A percentile compares a stretch with the other conserved stretches of the same genome.
Evolutionary conservation across 1,140 invertebrate genomes (phyloP).

Genomic region (Achroia grisella): DNA sequence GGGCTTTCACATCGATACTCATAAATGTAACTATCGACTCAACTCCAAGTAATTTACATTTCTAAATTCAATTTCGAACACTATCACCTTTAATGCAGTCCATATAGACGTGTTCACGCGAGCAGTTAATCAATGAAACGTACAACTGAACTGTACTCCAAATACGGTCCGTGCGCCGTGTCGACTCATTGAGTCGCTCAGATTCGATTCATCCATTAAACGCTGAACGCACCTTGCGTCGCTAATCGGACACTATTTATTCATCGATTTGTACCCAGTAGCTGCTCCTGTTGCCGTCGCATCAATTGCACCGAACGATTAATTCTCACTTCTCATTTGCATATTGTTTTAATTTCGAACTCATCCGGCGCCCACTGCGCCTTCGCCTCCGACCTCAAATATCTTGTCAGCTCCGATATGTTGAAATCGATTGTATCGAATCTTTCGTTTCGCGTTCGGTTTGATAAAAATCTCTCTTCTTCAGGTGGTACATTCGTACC

Average conservation of each 20-base stretch:
- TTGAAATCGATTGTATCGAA: slow-evolving; percentile 59
- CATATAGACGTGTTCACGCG: slow-evolving; percentile 12
- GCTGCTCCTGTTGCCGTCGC: slow-evolving; percentile 37
- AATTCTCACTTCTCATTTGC: slow-evolving; percentile 55
- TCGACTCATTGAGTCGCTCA: slow-evolving; percentile 33
- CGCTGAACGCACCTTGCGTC: slow-evolving; percentile 31
- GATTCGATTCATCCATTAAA: slow-evolving; percentile 41
- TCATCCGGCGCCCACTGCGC: slow-evolving; percentile 52
- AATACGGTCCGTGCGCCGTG: slow-evolving; percentile 25
- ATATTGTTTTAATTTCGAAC: slow-evolving; percentile 63
- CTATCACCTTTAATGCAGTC: slow-evolving; percentile 14
- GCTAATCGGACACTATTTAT: slow-evolving; percentile 53
- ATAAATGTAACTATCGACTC: slow-evolving; percentile 3
- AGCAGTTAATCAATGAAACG: slow-evolving; percentile 29
- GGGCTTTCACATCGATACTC: slow-evolving; percentile 22
- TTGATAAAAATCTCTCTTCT: slow-evolving; percentile 48
- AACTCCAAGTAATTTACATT: slow-evolving; percentile 9
- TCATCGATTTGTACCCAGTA: slow-evolving; percentile 55
- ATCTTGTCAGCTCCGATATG: slow-evolving; percentile 53
- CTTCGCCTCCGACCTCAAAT: slow-evolving; percentile 51
- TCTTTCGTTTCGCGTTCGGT: slow-evolving; percentile 38
- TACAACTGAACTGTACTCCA: slow-evolving; percentile 23
- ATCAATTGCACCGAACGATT: slow-evolving; percentile 48
- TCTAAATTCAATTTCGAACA: slow-evolving; percentile 12
- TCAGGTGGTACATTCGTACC: slow-evolving; percentile 31